Evolutionary conservation across 2,113 vertebrate species (phyloP).

Genomic region (Tautogolabrus adspersus): DNA sequence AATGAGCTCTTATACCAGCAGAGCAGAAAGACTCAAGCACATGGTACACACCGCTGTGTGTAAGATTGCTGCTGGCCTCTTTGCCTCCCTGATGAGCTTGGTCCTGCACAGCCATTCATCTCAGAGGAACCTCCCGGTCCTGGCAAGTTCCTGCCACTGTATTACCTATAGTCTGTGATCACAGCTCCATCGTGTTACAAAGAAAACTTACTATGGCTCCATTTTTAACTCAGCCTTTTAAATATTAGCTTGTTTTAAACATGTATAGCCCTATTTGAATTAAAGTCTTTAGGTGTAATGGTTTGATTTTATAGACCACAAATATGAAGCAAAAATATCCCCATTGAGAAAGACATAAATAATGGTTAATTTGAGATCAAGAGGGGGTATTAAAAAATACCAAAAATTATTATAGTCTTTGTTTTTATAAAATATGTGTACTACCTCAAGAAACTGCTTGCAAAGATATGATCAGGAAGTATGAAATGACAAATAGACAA

Average conservation of each 20-base stretch:
- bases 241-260: constrained; percentile 11
- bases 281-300: neutral
- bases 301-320: neutral
- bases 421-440: too few relatives aligned
- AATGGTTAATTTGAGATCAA: too few relatives aligned
- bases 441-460: too few relatives aligned
- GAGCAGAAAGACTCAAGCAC: constrained; percentile 8
- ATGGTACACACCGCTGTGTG: neutral
- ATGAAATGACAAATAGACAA: too few relatives aligned
- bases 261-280: neutral
- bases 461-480: too few relatives aligned
- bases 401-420: too few relatives aligned
- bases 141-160: constrained; percentile 15
- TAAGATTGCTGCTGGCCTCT: constrained; percentile 35
- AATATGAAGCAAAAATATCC: neutral
- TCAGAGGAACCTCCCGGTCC: constrained; percentile 39
- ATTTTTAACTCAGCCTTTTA: neutral
- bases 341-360: too few relatives aligned
- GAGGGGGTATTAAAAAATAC: too few relatives aligned
- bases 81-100: constrained; percentile 32
- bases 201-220: neutral
- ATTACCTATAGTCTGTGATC: constrained; percentile 26
- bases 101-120: constrained; percentile 43
- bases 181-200: constrained; percentile 11
- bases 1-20: constrained; percentile 35